phyloP scores from a whole-genome alignment of 2,113 vertebrate species.

The Pagrus major region DNA sequence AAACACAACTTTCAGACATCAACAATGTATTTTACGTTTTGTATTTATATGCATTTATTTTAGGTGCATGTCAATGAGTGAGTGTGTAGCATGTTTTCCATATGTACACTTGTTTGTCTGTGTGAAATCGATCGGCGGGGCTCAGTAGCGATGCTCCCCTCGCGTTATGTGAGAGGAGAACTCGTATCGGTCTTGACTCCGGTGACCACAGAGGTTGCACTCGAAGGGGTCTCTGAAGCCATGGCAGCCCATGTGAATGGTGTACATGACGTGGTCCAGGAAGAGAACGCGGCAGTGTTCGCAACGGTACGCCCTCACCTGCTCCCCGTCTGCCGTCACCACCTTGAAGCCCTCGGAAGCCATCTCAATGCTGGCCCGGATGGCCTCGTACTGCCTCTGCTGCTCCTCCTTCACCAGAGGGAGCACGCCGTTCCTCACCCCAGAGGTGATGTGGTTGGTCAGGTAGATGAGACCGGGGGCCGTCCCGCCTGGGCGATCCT shows the following conservation, averaged over 20 bases:
- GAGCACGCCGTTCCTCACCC: conserved; percentile 91
- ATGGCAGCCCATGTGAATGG: conserved; percentile 99
- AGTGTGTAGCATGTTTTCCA: conserved; percentile 24
- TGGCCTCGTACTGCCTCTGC: conserved; percentile 89
- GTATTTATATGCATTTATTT: conserved; percentile 37
- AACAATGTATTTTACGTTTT: conserved; percentile 63
- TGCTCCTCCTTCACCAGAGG: conserved; percentile 92
- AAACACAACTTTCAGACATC: conserved; percentile 62
- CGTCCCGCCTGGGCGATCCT: conserved; percentile 84
- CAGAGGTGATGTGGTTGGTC: conserved; percentile 93
- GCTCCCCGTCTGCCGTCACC: conserved; percentile 90
- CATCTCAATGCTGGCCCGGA: conserved; percentile 85
- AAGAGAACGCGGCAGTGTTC: conserved; percentile 97
- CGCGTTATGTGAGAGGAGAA: conserved; percentile 98
- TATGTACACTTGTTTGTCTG: conserved; percentile 24
- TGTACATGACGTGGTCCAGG: conserved; percentile 99
- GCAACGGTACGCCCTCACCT: conserved; percentile 92
- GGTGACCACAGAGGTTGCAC: conserved; percentile 99
- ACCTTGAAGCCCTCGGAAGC: conserved; percentile 93
- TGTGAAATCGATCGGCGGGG: neutral
- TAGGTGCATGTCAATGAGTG: conserved; percentile 29
- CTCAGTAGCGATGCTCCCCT: conserved; percentile 94
- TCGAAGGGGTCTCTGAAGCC: conserved; percentile 98
- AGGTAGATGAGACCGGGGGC: conserved; percentile 94
- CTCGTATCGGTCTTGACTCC: conserved; percentile 97